Base-by-base conservation (phyloP, 2,888 invertebrate genomes). In the Xanthostigma xanthostigma region DNA sequence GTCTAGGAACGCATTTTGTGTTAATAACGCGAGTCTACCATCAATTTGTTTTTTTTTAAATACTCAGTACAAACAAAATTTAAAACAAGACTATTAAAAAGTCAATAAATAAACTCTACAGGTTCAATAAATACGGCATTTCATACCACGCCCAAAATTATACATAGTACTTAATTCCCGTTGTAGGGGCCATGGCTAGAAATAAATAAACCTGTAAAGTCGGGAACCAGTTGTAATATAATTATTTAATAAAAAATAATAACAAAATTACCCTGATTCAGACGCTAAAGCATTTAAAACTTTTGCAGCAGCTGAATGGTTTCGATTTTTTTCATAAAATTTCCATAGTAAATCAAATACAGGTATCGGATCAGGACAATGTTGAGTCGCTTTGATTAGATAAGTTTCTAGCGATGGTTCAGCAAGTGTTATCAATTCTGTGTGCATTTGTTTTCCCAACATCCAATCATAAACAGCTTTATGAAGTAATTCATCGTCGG, bases 381-480 rank as follows among this genome's bases (percentile, higher is more conserved):
- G 70, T 52, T 67, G 72, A 44, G 72, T 76, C 46, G 68, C 76
- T 68, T 72, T 70, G 45, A 73, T 75, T 41, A 93, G 69, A 65
- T 85, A 92, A 33, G 78, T 73, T 64, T 92, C 90, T 42, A 93
- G 69, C 9, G 83, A 86, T 2, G 81, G 72, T 39, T 80, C 76
- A 10, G 78, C 76, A 1, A 81, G 70, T 43, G 76, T 73, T 44
- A 81, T 78, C 41, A 89, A 61, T 59, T 87, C 85, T 58, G 74
- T 70, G 41, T 81, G 76, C 62, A 89, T 74, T 55, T 83, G 76
- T 62, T 84, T 82, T 1, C 78, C 74, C 53, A 92, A 79, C 62
- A 96, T 78, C 96, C 96, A 96, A 57, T 92, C 87, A 64, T 95
- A 97, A 1, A 97, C 74, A 0, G 89, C 81, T 0, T 89, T 83